Evolutionary conservation across 2,797 vertebrate species (phyloP).

Genomic region (Sebastiscus albofasciatus): DNA sequence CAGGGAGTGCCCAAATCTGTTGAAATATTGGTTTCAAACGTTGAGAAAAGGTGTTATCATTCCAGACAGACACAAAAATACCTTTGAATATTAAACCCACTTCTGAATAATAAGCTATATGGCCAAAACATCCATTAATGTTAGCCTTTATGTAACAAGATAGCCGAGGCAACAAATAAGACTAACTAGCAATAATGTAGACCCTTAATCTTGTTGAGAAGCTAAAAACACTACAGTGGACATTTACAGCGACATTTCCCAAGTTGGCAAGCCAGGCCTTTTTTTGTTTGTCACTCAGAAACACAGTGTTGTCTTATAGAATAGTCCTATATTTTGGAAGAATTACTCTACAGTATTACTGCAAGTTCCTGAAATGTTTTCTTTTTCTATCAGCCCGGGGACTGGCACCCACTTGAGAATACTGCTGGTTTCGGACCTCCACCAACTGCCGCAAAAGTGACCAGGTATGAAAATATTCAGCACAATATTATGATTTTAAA

Average conservation of each 20-base stretch:
- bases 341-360: not conserved
- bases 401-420: fast-evolving
- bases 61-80: not conserved
- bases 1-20: too few relatives aligned
- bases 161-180: not conserved
- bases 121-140: not conserved
- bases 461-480: not conserved
- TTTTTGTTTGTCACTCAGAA: not conserved
- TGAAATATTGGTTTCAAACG: not conserved
- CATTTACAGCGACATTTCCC: not conserved
- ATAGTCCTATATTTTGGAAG: not conserved
- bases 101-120: not conserved
- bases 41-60: not conserved
- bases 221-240: not conserved
- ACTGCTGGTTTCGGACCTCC: fast-evolving
- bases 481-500: not conserved
- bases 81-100: not conserved
- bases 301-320: not conserved
- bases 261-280: not conserved
- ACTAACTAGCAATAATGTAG: not conserved
- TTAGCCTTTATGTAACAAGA: not conserved
- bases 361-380: not conserved
- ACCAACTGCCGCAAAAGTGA: fast-evolving
- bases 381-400: fast-evolving
- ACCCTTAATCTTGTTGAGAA: not conserved